These are phyloP conservation scores for Nasonovia ribisnigri DNA, from an alignment of 2,888 invertebrate species.

Conservation along the genomic window DNA sequence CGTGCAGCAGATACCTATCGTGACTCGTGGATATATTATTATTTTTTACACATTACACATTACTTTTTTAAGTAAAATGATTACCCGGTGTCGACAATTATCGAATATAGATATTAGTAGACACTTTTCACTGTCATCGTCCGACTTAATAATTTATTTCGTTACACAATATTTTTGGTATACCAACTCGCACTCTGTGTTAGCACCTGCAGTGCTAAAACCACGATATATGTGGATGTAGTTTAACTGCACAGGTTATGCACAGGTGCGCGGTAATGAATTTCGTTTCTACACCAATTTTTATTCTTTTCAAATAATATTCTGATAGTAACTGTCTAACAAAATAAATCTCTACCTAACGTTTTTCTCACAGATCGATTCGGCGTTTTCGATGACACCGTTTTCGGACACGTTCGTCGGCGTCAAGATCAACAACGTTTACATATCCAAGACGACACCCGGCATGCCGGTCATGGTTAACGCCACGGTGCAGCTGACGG, in stretches of 20 bases:
- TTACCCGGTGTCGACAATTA: background rate
- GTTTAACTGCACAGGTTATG: too few relatives aligned
- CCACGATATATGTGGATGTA: too few relatives aligned
- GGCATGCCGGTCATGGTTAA: constrained; percentile 80
- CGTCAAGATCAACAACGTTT: constrained; percentile 83
- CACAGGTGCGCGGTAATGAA: too few relatives aligned
- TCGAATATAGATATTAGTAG: background rate
- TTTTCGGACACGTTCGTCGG: constrained; percentile 89
- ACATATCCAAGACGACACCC: constrained; percentile 72
- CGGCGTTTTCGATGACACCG: constrained; percentile 92
- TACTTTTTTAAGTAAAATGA: background rate
- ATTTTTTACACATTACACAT: background rate
- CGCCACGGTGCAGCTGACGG: constrained; percentile 84
- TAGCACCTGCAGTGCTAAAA: too few relatives aligned
- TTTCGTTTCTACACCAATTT: too few relatives aligned
- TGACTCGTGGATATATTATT: background rate
- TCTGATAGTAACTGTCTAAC: background rate
- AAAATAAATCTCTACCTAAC: background rate
- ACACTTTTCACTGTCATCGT: background rate
- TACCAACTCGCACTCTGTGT: too few relatives aligned
- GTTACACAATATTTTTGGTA: too few relatives aligned
- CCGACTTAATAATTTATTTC: background rate
- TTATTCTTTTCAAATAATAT: too few relatives aligned
- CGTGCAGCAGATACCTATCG: background rate
- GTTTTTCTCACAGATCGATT: constrained; percentile 78